Base-by-base conservation (phyloP, 1,140 invertebrate genomes). In the Arion vulgaris region DNA sequence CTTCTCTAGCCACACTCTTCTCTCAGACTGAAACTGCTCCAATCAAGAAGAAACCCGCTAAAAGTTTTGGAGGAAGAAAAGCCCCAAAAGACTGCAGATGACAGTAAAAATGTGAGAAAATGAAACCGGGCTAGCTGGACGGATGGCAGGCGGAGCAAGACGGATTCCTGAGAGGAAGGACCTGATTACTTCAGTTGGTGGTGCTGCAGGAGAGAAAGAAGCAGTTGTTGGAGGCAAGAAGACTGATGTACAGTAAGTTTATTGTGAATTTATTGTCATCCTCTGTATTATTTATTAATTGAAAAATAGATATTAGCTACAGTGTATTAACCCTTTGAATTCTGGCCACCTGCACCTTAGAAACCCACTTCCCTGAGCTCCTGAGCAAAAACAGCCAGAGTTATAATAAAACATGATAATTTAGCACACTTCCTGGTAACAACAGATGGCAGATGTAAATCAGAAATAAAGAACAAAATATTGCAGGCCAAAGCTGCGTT, bases 31-130 rank as follows among this genome's bases (percentile, higher is more conserved):
- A 81, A 41, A 81, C 71, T 13, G 66, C 41, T 0, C 34, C 51
- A 11, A 71, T 39, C 28, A 73, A 57, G 69, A 81, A 62, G 45
- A 73, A 74, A n/a, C 39, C 32, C 13, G 32, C 41, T 7, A 80
- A 80, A 51, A 81, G 45, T 28, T 81, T 81, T 74, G 80, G 80
- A n/a, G 80, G 80, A 13, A 81, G 74, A 66, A 81, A 81, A 28
- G 74, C 69, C 51, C 71, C 80, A 2, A 81, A 36, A 69, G 49
- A n/a, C 38, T 5, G 2, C 7, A 34, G 80, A 81, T 2, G 80
- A 81, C 32, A 39, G 13, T 13, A 81, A 81, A 36, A 19, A n/a
- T 4, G 11, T 7, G 78, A 80, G 38, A 80, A 80, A 45, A 0
- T 38, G 13, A 80, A 80, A 38, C n/a, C 76, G 45, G 78, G 62